Evolutionary conservation across 2,113 vertebrate genomes (phyloP).

Genomic region (Nibea coibor): DNA sequence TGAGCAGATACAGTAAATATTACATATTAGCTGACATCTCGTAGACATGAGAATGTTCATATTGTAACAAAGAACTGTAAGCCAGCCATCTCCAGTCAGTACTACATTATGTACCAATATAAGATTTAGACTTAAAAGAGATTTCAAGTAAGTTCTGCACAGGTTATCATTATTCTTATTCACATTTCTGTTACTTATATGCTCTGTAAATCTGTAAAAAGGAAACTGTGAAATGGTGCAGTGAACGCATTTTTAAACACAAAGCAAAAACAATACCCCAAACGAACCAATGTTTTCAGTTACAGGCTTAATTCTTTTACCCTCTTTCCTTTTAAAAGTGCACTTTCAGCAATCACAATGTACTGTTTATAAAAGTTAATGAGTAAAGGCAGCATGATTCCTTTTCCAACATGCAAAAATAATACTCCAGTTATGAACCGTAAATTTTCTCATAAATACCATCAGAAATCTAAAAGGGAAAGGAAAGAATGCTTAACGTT

Average conservation of each 20-base stretch:
- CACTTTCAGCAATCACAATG: slow-evolving; percentile 61
- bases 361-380: slow-evolving; percentile 47
- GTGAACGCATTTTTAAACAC: slow-evolving; percentile 44
- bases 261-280: slow-evolving; percentile 39
- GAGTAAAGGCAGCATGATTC: slow-evolving; percentile 68
- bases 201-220: slow-evolving; percentile 67
- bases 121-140: slow-evolving; percentile 52
- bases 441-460: slow-evolving; percentile 48
- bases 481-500: slow-evolving; percentile 22
- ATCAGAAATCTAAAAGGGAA: slow-evolving; percentile 39
- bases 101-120: slow-evolving; percentile 57
- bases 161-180: slow-evolving; percentile 63
- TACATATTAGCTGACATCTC: slow-evolving; percentile 47
- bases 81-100: slow-evolving; percentile 25
- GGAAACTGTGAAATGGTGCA: slow-evolving; percentile 55
- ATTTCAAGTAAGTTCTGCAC: slow-evolving; percentile 79
- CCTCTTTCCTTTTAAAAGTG: slow-evolving; percentile 62
- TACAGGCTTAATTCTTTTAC: slow-evolving; percentile 45
- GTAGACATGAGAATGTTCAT: slow-evolving; percentile 20
- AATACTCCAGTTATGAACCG: slow-evolving; percentile 63
- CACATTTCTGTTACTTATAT: slow-evolving; percentile 70
- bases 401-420: slow-evolving; percentile 41
- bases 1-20: slow-evolving; percentile 36
- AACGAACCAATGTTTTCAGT: slow-evolving; percentile 44
- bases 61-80: slow-evolving; percentile 30